phyloP scores from a whole-genome alignment of 2,113 vertebrate species.

The Aptenodytes patagonicus region DNA sequence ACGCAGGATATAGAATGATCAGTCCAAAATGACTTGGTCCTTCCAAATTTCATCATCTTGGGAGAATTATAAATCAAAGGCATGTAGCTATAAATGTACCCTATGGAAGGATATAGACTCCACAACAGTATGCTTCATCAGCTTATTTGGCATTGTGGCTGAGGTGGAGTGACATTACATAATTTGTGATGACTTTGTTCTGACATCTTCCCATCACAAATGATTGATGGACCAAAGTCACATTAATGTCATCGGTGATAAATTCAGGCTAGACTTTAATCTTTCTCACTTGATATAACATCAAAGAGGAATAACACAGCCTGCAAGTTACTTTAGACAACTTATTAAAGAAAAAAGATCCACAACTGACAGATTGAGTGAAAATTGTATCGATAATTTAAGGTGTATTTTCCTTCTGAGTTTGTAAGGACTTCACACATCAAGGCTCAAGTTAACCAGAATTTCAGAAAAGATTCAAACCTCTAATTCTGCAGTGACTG shows the following conservation, averaged over 20 bases:
- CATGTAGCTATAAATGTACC: not conserved
- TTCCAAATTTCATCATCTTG: slow-evolving; percentile 15
- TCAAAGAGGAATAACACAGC: slow-evolving; percentile 52
- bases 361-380: slow-evolving; percentile 6
- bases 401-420: not conserved
- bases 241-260: slow-evolving; percentile 57
- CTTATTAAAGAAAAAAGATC: slow-evolving; percentile 23
- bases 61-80: slow-evolving; percentile 49
- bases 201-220: slow-evolving; percentile 45
- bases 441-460: not conserved
- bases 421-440: not conserved
- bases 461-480: not conserved
- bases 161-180: slow-evolving; percentile 37
- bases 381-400: slow-evolving; percentile 44
- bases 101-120: not conserved
- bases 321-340: slow-evolving; percentile 56
- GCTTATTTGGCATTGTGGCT: slow-evolving; percentile 37
- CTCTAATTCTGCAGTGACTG: not conserved
- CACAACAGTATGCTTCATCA: slow-evolving; percentile 18
- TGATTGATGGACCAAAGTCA: slow-evolving; percentile 43
- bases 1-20: not conserved
- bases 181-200: slow-evolving; percentile 57
- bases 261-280: slow-evolving; percentile 58
- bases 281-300: slow-evolving; percentile 40
- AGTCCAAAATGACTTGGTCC: not conserved